Conservation (phyloP, 1,140 invertebrate species). For the Drosophila pallidifrons region DNA sequence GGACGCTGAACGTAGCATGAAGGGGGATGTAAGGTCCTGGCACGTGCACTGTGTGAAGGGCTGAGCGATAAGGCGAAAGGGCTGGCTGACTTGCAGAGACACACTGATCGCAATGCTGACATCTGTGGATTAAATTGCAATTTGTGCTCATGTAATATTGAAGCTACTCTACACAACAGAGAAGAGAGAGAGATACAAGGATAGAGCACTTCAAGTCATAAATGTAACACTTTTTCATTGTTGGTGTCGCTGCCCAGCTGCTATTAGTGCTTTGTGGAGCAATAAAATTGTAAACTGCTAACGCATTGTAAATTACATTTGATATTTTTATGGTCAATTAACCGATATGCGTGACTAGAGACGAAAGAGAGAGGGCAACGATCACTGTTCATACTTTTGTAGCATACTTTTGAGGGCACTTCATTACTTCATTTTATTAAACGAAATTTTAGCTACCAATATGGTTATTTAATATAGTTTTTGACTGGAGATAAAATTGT, state of each 20-base stretch:
- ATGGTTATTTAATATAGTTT: too few relatives aligned
- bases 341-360: too few relatives aligned
- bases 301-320: slow-evolving; percentile 63
- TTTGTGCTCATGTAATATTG: slow-evolving; percentile 85
- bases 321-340: slow-evolving; percentile 83
- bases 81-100: slow-evolving; percentile 36
- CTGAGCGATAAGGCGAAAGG: slow-evolving; percentile 17
- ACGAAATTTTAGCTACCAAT: too few relatives aligned
- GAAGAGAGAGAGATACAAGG: background rate
- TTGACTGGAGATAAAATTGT: too few relatives aligned
- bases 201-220: slow-evolving; percentile 13
- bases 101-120: slow-evolving; percentile 83
- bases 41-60: slow-evolving; percentile 55
- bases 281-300: slow-evolving; percentile 76
- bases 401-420: slow-evolving; percentile 28
- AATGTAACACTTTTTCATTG: slow-evolving; percentile 56
- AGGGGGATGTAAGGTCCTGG: slow-evolving; percentile 27
- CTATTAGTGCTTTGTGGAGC: slow-evolving; percentile 71
- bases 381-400: background rate
- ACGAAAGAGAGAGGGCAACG: background rate
- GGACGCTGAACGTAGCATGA: background rate
- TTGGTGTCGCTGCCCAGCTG: slow-evolving; percentile 35
- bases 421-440: background rate
- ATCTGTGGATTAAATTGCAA: slow-evolving; percentile 85
- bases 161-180: slow-evolving; percentile 43